phyloP scores from a whole-genome alignment of 2,113 vertebrate species.

The Pelusios castaneus region DNA sequence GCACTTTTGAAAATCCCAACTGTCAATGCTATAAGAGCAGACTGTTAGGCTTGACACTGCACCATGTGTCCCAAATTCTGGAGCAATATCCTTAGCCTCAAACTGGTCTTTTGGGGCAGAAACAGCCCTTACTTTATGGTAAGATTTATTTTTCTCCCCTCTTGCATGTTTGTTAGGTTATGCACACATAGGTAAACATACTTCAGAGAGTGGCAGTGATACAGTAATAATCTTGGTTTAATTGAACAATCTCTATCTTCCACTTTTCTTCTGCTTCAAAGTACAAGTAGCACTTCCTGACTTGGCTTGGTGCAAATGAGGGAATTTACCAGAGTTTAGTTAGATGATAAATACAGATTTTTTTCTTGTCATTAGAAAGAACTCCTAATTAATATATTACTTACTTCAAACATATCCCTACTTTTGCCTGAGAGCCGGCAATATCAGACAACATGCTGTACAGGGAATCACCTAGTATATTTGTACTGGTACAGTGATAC shows the following conservation, averaged over 20 bases:
- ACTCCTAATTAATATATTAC: background rate
- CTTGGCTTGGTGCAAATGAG: background rate
- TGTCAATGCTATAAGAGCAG: background rate
- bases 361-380: background rate
- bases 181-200: background rate
- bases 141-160: background rate
- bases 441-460: background rate
- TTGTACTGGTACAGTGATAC: background rate
- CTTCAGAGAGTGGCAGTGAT: background rate
- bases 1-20: background rate
- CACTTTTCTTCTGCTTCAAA: background rate
- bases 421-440: background rate
- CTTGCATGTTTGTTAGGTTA: background rate
- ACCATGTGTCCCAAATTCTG: background rate
- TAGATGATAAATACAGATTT: background rate
- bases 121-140: background rate
- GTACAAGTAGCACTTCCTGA: background rate
- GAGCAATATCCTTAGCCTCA: background rate
- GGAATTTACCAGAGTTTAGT: background rate
- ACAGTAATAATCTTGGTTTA: background rate
- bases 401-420: background rate
- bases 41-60: background rate
- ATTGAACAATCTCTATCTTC: background rate
- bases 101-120: background rate
- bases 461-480: background rate